Evolutionary conservation across 2,797 vertebrate genomes (phyloP).

Genomic region (Poecile montanus): DNA sequence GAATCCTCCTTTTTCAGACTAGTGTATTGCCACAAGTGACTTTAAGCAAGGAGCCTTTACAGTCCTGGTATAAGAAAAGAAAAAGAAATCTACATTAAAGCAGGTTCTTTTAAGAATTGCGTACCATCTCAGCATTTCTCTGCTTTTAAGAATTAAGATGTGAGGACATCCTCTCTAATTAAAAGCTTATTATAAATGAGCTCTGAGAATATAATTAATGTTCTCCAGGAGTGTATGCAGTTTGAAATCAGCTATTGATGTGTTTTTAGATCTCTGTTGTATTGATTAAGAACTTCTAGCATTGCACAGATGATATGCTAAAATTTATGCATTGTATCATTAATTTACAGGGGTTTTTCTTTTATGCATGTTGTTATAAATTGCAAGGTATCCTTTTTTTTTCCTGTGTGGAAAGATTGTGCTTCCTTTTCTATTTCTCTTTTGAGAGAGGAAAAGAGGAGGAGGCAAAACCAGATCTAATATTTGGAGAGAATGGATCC

Average conservation of each 20-base stretch:
- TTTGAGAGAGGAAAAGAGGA: not conserved
- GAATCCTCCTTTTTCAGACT: not conserved
- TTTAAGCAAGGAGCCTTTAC: not conserved
- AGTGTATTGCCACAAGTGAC: not conserved
- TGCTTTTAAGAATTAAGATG: slow-evolving; percentile 28
- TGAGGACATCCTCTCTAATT: slow-evolving; percentile 43
- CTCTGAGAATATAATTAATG: slow-evolving; percentile 23
- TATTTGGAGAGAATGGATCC: not conserved
- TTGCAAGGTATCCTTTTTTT: not conserved
- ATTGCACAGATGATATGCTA: not conserved
- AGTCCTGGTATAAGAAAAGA: not conserved
- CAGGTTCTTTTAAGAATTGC: slow-evolving; percentile 37
- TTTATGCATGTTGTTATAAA: not conserved
- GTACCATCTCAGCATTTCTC: not conserved
- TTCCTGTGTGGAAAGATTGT: not conserved
- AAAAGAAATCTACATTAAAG: not conserved
- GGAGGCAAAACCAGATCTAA: not conserved
- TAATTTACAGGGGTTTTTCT: not conserved
- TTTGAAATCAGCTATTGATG: not conserved
- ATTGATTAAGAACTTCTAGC: not conserved
- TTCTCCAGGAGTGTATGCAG: not conserved
- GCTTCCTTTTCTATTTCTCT: not conserved
- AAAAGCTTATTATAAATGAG: slow-evolving; percentile 21
- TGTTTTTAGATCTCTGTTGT: not conserved
- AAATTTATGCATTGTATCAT: not conserved